phyloP scores from a whole-genome alignment of 2,888 invertebrate genomes.

The Stenodema calcarata region DNA sequence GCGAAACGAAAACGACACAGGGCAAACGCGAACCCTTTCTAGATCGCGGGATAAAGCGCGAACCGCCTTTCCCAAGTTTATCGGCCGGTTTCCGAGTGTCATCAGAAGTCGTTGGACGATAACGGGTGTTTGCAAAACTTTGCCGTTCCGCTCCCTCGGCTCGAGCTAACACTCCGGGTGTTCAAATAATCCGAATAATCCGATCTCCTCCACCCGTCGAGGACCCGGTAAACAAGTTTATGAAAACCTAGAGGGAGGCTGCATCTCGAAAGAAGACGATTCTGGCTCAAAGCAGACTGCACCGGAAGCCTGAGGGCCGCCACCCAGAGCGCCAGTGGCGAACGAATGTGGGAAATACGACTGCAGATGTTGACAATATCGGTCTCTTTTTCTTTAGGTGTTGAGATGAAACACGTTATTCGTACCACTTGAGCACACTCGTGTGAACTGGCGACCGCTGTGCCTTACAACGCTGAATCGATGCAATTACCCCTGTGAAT shows the following conservation, averaged over 20 bases:
- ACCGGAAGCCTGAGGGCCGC: neutral
- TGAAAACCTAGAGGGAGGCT: neutral
- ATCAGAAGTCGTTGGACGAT: slow-evolving; percentile 34
- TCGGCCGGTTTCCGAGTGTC: slow-evolving; percentile 30
- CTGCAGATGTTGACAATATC: neutral
- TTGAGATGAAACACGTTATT: neutral
- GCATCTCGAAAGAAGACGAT: neutral
- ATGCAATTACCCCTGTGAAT: too few relatives aligned
- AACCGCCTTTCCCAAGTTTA: neutral
- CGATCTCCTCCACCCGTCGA: neutral
- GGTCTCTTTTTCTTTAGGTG: neutral
- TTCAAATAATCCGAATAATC: neutral
- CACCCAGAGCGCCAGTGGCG: neutral
- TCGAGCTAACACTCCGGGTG: neutral
- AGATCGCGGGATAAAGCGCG: neutral
- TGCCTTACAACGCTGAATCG: too few relatives aligned
- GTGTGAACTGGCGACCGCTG: too few relatives aligned
- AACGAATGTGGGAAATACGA: neutral
- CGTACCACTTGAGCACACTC: too few relatives aligned
- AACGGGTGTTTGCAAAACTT: slow-evolving; percentile 28
- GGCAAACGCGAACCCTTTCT: neutral
- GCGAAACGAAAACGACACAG: neutral
- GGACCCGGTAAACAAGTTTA: neutral
- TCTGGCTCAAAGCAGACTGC: neutral
- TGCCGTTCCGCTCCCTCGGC: neutral